A percentile compares a stretch with the other conserved stretches of the same genome.
phyloP scores from a whole-genome alignment of 2,888 invertebrate species.

The Xiphydria camelus region DNA sequence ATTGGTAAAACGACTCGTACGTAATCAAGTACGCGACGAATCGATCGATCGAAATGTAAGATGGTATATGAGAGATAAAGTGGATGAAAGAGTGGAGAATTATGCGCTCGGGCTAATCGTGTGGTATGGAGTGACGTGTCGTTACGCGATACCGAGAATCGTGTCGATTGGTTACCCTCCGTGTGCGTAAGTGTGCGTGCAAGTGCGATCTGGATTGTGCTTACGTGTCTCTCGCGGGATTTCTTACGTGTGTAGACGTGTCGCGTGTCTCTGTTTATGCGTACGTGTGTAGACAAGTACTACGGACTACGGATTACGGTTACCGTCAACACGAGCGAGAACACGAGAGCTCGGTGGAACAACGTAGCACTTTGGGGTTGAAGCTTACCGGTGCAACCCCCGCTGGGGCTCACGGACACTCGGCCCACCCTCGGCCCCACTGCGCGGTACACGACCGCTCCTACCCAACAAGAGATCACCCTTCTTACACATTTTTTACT shows the following conservation, averaged over 20 bases:
- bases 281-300: neutral
- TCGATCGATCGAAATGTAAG: too few species aligned
- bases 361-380: slow-evolving; percentile 50
- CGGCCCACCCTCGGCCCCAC: slow-evolving; percentile 56
- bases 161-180: too few species aligned
- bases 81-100: neutral
- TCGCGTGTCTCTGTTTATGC: neutral
- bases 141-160: too few species aligned
- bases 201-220: too few species aligned
- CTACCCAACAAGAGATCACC: slow-evolving; percentile 48
- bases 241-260: neutral
- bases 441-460: slow-evolving; percentile 57
- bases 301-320: slow-evolving; percentile 53
- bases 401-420: slow-evolving; percentile 55
- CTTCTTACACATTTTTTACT: slow-evolving; percentile 39
- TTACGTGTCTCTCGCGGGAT: too few species aligned
- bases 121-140: too few species aligned
- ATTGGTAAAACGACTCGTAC: slow-evolving; percentile 29
- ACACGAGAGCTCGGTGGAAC: slow-evolving; percentile 52
- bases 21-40: slow-evolving; percentile 28
- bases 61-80: slow-evolving; percentile 8
- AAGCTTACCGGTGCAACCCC: slow-evolving; percentile 58
- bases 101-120: too few species aligned
- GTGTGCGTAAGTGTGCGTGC: too few species aligned
- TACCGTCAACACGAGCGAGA: slow-evolving; percentile 52